Conservation (phyloP, 2,797 vertebrate species). For the Pseudomugil tenellus region DNA sequence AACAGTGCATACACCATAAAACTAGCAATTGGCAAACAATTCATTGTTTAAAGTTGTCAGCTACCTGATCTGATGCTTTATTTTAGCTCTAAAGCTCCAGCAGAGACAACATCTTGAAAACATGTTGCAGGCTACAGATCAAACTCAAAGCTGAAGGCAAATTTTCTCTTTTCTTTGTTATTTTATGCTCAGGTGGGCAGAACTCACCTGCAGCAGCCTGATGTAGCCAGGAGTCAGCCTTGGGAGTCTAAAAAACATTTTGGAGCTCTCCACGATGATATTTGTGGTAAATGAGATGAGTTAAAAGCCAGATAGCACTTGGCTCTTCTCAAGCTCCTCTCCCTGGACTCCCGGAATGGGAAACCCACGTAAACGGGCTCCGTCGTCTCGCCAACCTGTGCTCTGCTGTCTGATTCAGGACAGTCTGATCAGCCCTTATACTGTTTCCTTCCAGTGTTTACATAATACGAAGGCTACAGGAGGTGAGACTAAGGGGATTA, state of each 20-base stretch:
- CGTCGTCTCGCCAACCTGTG: conserved; percentile 30
- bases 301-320: not conserved
- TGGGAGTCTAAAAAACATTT: conserved; percentile 75
- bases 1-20: conserved; percentile 18
- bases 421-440: conserved; percentile 56
- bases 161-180: not conserved
- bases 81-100: conserved; percentile 11
- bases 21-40: conserved; percentile 33
- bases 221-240: conserved; percentile 77
- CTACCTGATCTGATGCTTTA: conserved; percentile 26
- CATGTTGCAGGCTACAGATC: conserved; percentile 11
- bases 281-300: conserved; percentile 19
- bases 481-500: conserved; percentile 75
- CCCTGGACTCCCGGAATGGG: conserved; percentile 52
- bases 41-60: conserved; percentile 5
- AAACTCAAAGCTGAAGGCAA: conserved; percentile 8
- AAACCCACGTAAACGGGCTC: conserved; percentile 43
- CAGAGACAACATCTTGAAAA: conserved; percentile 12
- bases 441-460: conserved; percentile 53
- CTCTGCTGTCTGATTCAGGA: conserved; percentile 39
- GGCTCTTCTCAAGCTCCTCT: conserved; percentile 40
- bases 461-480: conserved; percentile 61
- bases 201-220: conserved; percentile 78
- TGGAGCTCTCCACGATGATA: conserved; percentile 21
- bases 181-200: not conserved